Evolutionary conservation across 2,113 vertebrate genomes (phyloP).

Genomic region (Ictalurus furcatus): DNA sequence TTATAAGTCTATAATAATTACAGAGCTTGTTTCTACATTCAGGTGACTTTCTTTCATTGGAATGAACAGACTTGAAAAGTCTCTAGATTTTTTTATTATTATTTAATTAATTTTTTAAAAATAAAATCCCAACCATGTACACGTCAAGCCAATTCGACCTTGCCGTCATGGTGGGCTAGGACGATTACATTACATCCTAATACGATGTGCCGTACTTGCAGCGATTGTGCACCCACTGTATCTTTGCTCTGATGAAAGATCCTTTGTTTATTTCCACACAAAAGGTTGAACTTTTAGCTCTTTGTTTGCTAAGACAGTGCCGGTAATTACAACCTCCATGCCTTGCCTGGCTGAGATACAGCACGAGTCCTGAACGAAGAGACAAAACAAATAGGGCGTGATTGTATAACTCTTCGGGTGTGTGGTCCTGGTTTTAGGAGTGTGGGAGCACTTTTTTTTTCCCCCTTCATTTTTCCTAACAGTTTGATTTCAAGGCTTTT

Average conservation of each 20-base stretch:
- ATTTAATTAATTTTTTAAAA: background rate
- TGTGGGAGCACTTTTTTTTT: background rate
- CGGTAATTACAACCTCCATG: constrained; percentile 31
- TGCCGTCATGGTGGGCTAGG: constrained; percentile 13
- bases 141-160: background rate
- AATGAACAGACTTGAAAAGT: background rate
- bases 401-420: background rate
- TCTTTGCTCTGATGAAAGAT: constrained; percentile 42
- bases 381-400: constrained; percentile 35
- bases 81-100: background rate
- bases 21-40: background rate
- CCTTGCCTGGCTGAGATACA: constrained; percentile 4
- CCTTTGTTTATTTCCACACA: constrained; percentile 18
- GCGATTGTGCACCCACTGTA: background rate
- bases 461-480: background rate
- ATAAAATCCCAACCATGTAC: background rate
- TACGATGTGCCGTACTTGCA: background rate
- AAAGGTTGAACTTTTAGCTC: constrained; percentile 31
- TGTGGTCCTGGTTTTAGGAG: background rate
- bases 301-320: constrained; percentile 39
- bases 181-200: constrained; percentile 14
- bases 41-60: background rate
- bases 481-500: background rate
- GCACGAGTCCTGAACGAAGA: constrained; percentile 12
- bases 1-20: background rate